These are phyloP conservation scores for Tanypteryx hageni DNA, from an alignment of 2,888 invertebrate genomes.

Conservation along the genomic window DNA sequence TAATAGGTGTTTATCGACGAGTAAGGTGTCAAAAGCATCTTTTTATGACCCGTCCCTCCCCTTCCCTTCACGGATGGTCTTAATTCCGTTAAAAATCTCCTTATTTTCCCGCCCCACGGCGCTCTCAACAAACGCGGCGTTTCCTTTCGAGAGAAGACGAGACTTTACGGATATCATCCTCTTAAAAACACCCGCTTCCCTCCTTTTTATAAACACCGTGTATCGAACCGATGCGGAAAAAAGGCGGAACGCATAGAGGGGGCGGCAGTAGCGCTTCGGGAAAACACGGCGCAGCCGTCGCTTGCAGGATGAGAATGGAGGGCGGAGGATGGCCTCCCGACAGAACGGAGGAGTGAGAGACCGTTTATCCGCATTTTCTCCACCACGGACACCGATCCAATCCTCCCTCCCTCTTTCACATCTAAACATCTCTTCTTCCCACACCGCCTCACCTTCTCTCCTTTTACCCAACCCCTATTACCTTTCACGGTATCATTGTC, in stretches of 20 bases:
- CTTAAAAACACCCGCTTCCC: slow-evolving; percentile 6
- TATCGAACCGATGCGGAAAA: neutral
- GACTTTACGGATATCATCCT: slow-evolving; percentile 2
- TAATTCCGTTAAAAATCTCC: neutral
- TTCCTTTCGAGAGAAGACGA: neutral
- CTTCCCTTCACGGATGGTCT: neutral
- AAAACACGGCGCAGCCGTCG: too few species aligned
- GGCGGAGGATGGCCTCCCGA: neutral
- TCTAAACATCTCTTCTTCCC: too few species aligned
- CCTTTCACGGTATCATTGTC: slow-evolving; percentile 52
- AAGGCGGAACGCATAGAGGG: neutral
- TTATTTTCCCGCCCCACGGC: neutral
- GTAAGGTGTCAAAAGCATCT: neutral
- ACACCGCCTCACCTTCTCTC: neutral
- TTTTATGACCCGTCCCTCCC: neutral
- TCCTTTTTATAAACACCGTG: slow-evolving; percentile 9
- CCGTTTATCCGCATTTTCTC: neutral
- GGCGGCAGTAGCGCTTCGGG: neutral
- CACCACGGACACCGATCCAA: neutral
- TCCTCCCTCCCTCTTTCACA: too few species aligned
- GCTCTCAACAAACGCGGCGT: neutral
- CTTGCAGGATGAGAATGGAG: neutral
- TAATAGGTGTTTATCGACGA: neutral
- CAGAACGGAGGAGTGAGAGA: neutral
- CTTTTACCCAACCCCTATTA: neutral